Evolutionary conservation across 1,140 invertebrate genomes (phyloP).

Genomic region (Bathynomus jamesi): DNA sequence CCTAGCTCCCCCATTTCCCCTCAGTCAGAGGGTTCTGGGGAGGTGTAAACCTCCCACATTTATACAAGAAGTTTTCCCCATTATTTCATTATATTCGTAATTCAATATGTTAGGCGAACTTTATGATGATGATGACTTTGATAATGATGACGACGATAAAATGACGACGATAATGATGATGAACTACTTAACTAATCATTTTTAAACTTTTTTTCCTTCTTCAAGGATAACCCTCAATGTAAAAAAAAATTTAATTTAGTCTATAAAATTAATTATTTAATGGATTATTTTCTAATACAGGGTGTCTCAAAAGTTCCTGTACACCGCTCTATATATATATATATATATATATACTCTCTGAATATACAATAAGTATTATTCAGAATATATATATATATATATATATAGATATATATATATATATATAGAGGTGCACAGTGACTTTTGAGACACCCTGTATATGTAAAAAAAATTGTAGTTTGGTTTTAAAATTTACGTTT

Average conservation of each 20-base stretch:
- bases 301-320: too few relatives aligned
- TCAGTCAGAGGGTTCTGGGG: background rate
- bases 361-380: too few relatives aligned
- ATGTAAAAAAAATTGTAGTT: too few relatives aligned
- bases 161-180: background rate
- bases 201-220: background rate
- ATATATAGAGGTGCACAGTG: too few relatives aligned
- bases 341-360: too few relatives aligned
- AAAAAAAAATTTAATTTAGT: background rate
- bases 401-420: too few relatives aligned
- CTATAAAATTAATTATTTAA: background rate
- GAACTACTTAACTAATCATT: background rate
- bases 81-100: constrained; percentile 1
- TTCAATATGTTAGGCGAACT: background rate
- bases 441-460: too few relatives aligned
- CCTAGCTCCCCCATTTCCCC: background rate
- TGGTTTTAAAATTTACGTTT: too few relatives aligned
- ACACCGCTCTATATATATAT: too few relatives aligned
- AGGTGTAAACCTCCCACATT: background rate
- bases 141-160: too few relatives aligned
- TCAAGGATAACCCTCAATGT: background rate
- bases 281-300: background rate
- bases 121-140: too few relatives aligned
- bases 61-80: background rate
- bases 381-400: too few relatives aligned